Evolutionary conservation across 2,888 invertebrate species (phyloP), one percentile per base, ranked within the genome.

Genomic region (Pediacus dermestoides): DNA sequence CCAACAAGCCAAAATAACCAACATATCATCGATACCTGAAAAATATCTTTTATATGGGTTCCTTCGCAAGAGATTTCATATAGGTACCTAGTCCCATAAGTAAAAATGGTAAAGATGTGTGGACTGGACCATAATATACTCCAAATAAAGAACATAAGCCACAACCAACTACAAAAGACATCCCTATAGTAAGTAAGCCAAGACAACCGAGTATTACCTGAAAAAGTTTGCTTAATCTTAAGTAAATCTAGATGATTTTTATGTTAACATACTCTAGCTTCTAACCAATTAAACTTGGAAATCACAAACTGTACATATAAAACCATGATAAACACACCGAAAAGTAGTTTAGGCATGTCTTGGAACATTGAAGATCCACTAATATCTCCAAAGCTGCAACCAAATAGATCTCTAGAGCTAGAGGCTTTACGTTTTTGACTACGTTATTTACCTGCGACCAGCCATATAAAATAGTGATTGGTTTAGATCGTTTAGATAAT

Each of bases 1-100:
- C 83, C 84, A 86, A 60, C 84, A 82, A 11, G 85, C 82, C 70
- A 82, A 79, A 70, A 89, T 85, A 0, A 90, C 86, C 67, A 90
- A 88, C 78, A 88, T 86, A 60, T 90, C 89, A 56, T 89, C 89
- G 13, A 89, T 80, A 18, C 85, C 83, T 47, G 34, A 25, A 55
- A 51, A 33, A 28, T n/a, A 25, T 16, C 16, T 6, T 23, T 9
- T 34, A n/a, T 16, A 16, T 1, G 18, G 10, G 15, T 27, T 3
- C 4, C 4, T n/a, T 11, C 4, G 9, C 4, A 6, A 6, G 26
- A 9, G 11, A 18, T 21, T 3, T n/a, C 9, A 31, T 8, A 30
- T 10, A 23, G 23, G 48, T 57, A 55, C 77, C 75, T 51, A 87
- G 75, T 44, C 88, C 88, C 77, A 89, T 80, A 9, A 90, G 64